Evolutionary conservation across 2,113 vertebrate species (phyloP).

Genomic region (Quiscalus mexicanus): DNA sequence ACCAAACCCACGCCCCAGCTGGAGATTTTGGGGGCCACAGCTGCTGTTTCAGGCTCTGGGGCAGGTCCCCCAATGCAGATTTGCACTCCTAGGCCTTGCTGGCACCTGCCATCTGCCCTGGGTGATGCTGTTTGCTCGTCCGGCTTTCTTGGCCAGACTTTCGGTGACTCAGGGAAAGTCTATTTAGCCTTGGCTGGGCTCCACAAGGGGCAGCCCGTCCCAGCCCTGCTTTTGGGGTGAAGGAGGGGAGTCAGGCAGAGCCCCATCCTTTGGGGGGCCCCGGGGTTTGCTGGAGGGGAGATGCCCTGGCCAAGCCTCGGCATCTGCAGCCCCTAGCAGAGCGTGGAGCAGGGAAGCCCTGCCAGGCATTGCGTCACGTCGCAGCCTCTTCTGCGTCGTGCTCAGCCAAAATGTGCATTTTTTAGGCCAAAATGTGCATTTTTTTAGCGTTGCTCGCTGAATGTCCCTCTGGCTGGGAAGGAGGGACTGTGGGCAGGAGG

Average conservation of each 20-base stretch:
- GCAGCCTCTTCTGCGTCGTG: accelerated
- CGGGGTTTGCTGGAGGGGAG: accelerated
- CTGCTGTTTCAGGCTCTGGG: accelerated
- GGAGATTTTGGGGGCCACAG: background rate
- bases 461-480: background rate
- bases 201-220: background rate
- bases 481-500: background rate
- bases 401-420: background rate
- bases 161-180: background rate
- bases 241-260: background rate
- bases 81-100: accelerated
- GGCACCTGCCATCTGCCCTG: background rate
- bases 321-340: background rate
- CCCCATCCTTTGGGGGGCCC: background rate
- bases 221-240: background rate
- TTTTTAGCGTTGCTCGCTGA: background rate
- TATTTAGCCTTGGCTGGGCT: background rate
- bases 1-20: background rate
- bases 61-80: background rate
- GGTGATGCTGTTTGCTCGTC: background rate
- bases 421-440: background rate
- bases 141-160: slow-evolving; percentile 7
- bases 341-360: background rate
- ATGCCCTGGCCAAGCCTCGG: accelerated
- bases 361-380: background rate